Percentiles rank a stretch among this genome's conserved stretches.
Conservation (phyloP, 2,888 invertebrate genomes). For the Seladonia tumulorum region DNA sequence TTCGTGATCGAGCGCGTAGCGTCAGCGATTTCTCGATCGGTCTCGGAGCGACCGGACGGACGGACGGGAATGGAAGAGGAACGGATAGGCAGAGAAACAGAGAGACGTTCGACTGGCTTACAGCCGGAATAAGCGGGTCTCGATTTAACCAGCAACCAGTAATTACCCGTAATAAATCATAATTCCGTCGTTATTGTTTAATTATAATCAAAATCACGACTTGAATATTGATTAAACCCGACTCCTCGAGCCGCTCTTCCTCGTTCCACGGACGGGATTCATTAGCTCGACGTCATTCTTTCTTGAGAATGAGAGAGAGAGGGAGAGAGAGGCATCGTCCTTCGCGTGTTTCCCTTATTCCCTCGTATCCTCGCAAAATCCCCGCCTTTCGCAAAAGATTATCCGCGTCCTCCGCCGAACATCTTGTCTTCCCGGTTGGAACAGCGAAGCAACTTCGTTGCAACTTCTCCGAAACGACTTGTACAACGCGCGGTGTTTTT, state of each 20-base stretch:
- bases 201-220: conserved; percentile 81
- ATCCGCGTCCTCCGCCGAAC: not conserved
- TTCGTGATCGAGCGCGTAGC: conserved; percentile 30
- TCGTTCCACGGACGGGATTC: conserved; percentile 59
- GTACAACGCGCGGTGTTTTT: not conserved
- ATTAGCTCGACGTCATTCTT: conserved; percentile 61
- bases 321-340: conserved; percentile 30
- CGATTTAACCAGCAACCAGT: conserved; percentile 76
- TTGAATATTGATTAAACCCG: conserved; percentile 79
- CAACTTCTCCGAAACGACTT: not conserved
- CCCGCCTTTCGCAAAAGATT: not conserved
- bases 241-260: conserved; percentile 33
- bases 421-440: not conserved
- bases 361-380: conserved; percentile 54
- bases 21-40: conserved; percentile 5
- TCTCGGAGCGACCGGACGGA: conserved; percentile 2
- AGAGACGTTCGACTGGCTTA: conserved; percentile 34
- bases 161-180: conserved; percentile 82
- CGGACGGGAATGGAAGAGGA: conserved; percentile 25
- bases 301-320: too few species aligned
- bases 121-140: conserved; percentile 53
- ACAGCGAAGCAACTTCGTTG: not conserved
- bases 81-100: conserved; percentile 38
- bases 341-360: conserved; percentile 45
- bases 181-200: conserved; percentile 81